phyloP scores from a whole-genome alignment of 92 coral and sea anemone species.

The Virgularia gustaviana region DNA sequence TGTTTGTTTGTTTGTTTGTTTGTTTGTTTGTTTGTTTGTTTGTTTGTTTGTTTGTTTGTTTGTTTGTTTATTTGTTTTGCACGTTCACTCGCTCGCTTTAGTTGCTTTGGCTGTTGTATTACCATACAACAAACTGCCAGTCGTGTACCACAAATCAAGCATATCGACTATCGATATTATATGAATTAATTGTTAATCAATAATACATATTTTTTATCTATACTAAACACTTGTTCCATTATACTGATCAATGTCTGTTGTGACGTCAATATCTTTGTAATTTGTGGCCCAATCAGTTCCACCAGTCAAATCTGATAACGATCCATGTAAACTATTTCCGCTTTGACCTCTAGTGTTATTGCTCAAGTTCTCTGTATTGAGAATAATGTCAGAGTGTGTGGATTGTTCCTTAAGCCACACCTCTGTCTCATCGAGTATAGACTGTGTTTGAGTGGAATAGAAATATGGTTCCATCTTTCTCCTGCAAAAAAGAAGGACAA shows the following conservation, averaged over 20 bases:
- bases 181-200: too few relatives aligned
- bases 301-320: slow-evolving; percentile 11
- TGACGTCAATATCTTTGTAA: slow-evolving; percentile 27
- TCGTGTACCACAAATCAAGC: too few relatives aligned
- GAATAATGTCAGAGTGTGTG: slow-evolving; percentile 13
- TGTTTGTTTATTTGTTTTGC: too few relatives aligned
- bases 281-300: slow-evolving; percentile 8
- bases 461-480: slow-evolving; percentile 59
- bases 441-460: slow-evolving; percentile 61
- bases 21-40: too few relatives aligned
- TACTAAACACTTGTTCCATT: slow-evolving; percentile 34
- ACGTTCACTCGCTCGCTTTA: too few relatives aligned
- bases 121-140: too few relatives aligned
- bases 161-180: too few relatives aligned
- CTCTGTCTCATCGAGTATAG: slow-evolving; percentile 69
- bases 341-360: slow-evolving; percentile 13
- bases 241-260: slow-evolving; percentile 32
- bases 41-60: too few relatives aligned
- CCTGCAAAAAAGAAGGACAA: too few relatives aligned
- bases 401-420: slow-evolving; percentile 87
- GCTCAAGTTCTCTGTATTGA: slow-evolving; percentile 29
- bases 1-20: too few relatives aligned
- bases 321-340: slow-evolving; percentile 17
- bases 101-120: too few relatives aligned
- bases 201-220: background rate